Evolutionary conservation across 2,797 vertebrate species (phyloP), one percentile per base, ranked within the genome.

Genomic region (Numenius phaeopus): DNA sequence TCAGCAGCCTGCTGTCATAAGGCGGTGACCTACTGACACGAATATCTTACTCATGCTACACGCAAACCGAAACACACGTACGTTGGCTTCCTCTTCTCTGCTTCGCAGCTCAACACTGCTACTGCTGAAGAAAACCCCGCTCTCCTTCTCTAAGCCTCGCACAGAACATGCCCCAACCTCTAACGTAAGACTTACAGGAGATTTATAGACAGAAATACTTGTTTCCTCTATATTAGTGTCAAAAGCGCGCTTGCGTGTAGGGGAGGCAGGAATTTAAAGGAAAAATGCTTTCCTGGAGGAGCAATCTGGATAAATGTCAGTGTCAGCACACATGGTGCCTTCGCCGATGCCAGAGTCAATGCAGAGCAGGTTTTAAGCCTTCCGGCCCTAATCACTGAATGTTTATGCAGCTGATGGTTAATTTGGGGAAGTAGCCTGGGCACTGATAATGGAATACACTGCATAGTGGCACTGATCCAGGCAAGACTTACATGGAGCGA

Each of bases 1-100:
- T 94, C 97, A 83, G 94, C 96, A 93, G 67, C 21, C 20, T 3
- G 75, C 83, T 89, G 89, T 42, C 95, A 66, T 4, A 19, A 87
- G 90, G 84, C 93, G 39, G 30, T 94, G 95, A 92, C 96, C 94
- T 94, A 96, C 61, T 96, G 95, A 97, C 94, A 96, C 75, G 9
- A 22, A 91, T 94, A 42, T 37, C 81, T 92, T 42, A 61, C 88
- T 92, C 92, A 50, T 17, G 44, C 81, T 65, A 65, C 91, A 81
- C 11, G 32, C 87, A 91, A 95, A 94, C 87, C 78, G 59, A 79
- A 87, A 67, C 88, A 71, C 62, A 17, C 9, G 6, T 22, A 59
- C 40, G 0, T 3, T 2, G 32, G 55, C 49, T 78, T 83, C 75
- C 65, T 61, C 78, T 55, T 86, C 81, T 73, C 62, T 27, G 3